phyloP scores from a whole-genome alignment of 2,797 vertebrate species.

The Parauchenoglanis ngamensis region DNA sequence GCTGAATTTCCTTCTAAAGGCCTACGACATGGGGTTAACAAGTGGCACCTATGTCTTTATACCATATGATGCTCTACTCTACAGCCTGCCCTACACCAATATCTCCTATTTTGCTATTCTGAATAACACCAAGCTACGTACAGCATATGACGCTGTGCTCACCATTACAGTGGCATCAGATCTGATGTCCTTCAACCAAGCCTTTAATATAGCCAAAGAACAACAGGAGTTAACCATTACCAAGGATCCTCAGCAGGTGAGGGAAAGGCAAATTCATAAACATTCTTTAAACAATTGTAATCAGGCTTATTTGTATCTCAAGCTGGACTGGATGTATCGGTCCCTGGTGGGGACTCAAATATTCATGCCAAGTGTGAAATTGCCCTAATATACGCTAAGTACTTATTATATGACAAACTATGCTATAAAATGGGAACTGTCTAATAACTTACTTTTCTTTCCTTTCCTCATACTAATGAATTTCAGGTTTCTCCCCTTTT shows the following conservation, averaged over 20 bases:
- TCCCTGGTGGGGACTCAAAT: too few species aligned
- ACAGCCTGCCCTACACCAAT: conserved; percentile 87
- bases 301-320: not conserved
- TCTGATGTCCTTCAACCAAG: conserved; percentile 83
- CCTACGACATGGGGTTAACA: conserved; percentile 85
- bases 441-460: not conserved
- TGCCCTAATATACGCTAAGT: not conserved
- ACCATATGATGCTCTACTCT: conserved; percentile 87
- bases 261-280: not conserved
- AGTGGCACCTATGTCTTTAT: conserved; percentile 87
- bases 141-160: conserved; percentile 89
- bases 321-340: not conserved
- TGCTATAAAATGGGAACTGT: not conserved
- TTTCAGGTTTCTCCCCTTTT: conserved; percentile 89
- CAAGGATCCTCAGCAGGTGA: conserved; percentile 79
- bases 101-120: conserved; percentile 75
- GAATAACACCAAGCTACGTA: conserved; percentile 76
- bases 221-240: conserved; percentile 72
- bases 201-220: conserved; percentile 73
- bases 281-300: not conserved
- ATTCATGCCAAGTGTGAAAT: not conserved
- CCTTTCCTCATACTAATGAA: not conserved
- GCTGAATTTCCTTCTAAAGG: conserved; percentile 80
- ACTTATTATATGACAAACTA: not conserved
- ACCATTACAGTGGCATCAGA: conserved; percentile 88